Evolutionary conservation across 2,888 invertebrate genomes (phyloP).

Genomic region (Dyspetes luteomarginatus): DNA sequence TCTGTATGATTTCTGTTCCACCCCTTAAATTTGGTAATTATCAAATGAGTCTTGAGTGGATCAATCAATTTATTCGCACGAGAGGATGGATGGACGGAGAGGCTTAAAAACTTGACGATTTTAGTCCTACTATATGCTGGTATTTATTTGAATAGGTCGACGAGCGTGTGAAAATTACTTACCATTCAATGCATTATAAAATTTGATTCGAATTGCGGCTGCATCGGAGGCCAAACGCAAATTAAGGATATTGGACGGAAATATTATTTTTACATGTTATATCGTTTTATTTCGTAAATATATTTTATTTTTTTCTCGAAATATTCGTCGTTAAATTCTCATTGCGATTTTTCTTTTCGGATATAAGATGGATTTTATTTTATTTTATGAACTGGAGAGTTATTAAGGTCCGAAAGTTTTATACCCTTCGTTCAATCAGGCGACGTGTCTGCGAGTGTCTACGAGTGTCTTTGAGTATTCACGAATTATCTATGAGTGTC

Average conservation of each 20-base stretch:
- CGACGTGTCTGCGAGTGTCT: no score
- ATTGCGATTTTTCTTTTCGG: no score
- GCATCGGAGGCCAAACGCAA: neutral
- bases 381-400: no score
- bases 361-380: no score
- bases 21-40: neutral
- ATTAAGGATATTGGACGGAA: neutral
- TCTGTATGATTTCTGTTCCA: neutral
- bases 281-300: neutral
- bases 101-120: neutral
- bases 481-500: no score
- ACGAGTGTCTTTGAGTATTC: no score
- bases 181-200: conserved; percentile 16
- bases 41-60: neutral
- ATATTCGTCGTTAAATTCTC: no score
- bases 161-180: conserved; percentile 31
- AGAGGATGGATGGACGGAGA: neutral
- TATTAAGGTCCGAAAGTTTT: no score
- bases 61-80: neutral
- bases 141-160: conserved; percentile 25
- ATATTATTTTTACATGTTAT: neutral
- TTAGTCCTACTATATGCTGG: neutral
- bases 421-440: no score
- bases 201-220: neutral
- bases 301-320: neutral